Conservation (phyloP, 2,113 vertebrate genomes). For the Holacanthus passer region DNA sequence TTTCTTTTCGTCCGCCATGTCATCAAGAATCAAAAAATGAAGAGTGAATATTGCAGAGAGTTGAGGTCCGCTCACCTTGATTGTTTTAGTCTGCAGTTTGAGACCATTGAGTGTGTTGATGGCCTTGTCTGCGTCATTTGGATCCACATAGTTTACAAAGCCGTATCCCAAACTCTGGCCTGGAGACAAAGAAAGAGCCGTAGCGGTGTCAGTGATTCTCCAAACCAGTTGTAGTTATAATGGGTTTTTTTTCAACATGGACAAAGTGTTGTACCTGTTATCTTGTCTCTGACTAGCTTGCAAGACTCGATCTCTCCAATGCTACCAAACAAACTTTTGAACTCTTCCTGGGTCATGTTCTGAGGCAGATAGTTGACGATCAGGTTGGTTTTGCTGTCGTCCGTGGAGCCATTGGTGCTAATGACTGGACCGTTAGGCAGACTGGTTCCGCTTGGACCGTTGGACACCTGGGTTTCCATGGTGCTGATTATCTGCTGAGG, state of each 20-base stretch:
- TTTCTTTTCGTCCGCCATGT: slow-evolving; percentile 44
- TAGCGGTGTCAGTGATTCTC: neutral
- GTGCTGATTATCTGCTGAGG: slow-evolving; percentile 98
- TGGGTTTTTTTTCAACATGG: neutral
- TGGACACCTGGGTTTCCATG: slow-evolving; percentile 98
- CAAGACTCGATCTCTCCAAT: slow-evolving; percentile 97
- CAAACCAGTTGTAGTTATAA: neutral
- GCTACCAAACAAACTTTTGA: slow-evolving; percentile 96
- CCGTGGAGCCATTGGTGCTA: slow-evolving; percentile 89
- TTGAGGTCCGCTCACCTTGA: slow-evolving; percentile 88
- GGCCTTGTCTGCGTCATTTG: slow-evolving; percentile 96
- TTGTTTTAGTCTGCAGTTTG: slow-evolving; percentile 97
- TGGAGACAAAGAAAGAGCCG: slow-evolving; percentile 66
- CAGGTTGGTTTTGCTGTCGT: slow-evolving; percentile 98
- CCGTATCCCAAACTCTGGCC: slow-evolving; percentile 97
- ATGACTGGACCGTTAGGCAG: slow-evolving; percentile 93
- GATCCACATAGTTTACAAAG: slow-evolving; percentile 97
- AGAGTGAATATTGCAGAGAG: neutral
- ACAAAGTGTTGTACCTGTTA: slow-evolving; percentile 87
- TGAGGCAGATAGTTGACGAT: slow-evolving; percentile 98
- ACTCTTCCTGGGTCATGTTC: slow-evolving; percentile 98
- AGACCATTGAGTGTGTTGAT: slow-evolving; percentile 98
- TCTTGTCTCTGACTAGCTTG: slow-evolving; percentile 96
- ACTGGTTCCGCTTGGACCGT: slow-evolving; percentile 91
- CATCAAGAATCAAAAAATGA: slow-evolving; percentile 1